These are phyloP conservation scores for Acronicta aceris DNA, from an alignment of 2,888 invertebrate species.

Conservation along the genomic window DNA sequence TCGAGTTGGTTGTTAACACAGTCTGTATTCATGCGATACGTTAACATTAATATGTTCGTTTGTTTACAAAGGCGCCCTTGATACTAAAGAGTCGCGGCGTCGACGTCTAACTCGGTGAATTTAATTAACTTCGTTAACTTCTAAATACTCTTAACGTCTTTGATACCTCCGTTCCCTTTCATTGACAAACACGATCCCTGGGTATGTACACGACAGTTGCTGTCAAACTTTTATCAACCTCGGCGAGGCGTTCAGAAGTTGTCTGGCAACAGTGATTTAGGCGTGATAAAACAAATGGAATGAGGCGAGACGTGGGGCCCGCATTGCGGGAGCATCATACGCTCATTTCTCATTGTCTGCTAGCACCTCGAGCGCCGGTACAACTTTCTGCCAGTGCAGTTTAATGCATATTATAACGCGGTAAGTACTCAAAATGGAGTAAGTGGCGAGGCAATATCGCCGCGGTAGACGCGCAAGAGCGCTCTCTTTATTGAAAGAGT, in stretches of 20 bases:
- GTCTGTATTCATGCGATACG: constrained; percentile 82
- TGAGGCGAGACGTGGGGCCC: constrained; percentile 74
- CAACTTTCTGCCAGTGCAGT: constrained; percentile 83
- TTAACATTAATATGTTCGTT: constrained; percentile 85
- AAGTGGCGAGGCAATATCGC: constrained; percentile 81
- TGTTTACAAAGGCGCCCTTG: constrained; percentile 86
- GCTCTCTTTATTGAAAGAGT: constrained; percentile 86
- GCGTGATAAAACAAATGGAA: constrained; percentile 86
- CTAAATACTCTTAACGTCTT: constrained; percentile 89
- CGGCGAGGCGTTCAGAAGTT: constrained; percentile 72
- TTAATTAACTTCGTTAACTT: constrained; percentile 89
- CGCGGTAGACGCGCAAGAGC: constrained; percentile 72
- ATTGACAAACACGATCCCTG: constrained; percentile 80
- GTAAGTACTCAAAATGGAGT: constrained; percentile 84
- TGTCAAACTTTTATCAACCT: constrained; percentile 86
- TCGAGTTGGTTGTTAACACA: constrained; percentile 75
- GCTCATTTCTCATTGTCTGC: constrained; percentile 87
- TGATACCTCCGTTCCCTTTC: constrained; percentile 84
- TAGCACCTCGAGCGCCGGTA: constrained; percentile 72
- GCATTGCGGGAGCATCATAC: constrained; percentile 86
- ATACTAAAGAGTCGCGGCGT: constrained; percentile 82
- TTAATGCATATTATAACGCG: constrained; percentile 88
- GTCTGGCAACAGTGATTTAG: constrained; percentile 86
- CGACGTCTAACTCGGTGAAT: constrained; percentile 85
- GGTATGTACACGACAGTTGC: constrained; percentile 81